Evolutionary conservation across 2,113 vertebrate genomes (phyloP).

Genomic region (Leptobrachium ailaonicum): DNA sequence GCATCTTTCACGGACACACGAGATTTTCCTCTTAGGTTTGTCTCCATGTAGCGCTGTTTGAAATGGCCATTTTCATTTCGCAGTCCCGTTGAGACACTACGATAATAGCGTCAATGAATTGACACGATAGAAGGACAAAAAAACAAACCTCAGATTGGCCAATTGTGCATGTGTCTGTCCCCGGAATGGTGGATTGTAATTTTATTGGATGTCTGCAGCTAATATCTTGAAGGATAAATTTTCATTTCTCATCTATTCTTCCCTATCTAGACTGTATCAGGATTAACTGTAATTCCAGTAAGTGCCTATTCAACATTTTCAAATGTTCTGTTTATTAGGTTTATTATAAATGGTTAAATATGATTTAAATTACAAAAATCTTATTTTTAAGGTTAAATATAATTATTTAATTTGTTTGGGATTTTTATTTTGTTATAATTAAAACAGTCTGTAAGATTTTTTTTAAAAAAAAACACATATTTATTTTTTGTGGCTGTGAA

Average conservation of each 20-base stretch:
- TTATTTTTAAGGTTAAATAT: too few relatives aligned
- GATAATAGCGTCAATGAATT: slow-evolving; percentile 57
- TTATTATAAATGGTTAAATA: slow-evolving; percentile 55
- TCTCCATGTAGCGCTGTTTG: slow-evolving; percentile 89
- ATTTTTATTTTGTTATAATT: too few relatives aligned
- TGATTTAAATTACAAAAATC: background rate
- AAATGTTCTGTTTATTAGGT: slow-evolving; percentile 68
- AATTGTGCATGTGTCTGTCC: slow-evolving; percentile 95
- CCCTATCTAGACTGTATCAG: slow-evolving; percentile 99
- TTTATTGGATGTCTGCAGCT: slow-evolving; percentile 99
- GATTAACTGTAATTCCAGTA: slow-evolving; percentile 99
- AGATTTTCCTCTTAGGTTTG: slow-evolving; percentile 68
- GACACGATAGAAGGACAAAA: slow-evolving; percentile 65
- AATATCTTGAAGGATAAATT: slow-evolving; percentile 99
- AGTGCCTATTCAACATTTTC: slow-evolving; percentile 96
- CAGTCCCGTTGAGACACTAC: slow-evolving; percentile 63
- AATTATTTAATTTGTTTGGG: too few relatives aligned
- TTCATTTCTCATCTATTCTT: slow-evolving; percentile 99
- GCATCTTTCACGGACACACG: slow-evolving; percentile 70
- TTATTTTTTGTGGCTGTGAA: too few relatives aligned
- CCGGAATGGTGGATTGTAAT: slow-evolving; percentile 97
- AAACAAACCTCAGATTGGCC: slow-evolving; percentile 72
- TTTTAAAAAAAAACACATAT: too few relatives aligned
- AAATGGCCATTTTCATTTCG: slow-evolving; percentile 78
- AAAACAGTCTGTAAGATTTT: too few relatives aligned